Conservation (phyloP, 1,140 invertebrate species). For the Drosophila lacertosa region DNA sequence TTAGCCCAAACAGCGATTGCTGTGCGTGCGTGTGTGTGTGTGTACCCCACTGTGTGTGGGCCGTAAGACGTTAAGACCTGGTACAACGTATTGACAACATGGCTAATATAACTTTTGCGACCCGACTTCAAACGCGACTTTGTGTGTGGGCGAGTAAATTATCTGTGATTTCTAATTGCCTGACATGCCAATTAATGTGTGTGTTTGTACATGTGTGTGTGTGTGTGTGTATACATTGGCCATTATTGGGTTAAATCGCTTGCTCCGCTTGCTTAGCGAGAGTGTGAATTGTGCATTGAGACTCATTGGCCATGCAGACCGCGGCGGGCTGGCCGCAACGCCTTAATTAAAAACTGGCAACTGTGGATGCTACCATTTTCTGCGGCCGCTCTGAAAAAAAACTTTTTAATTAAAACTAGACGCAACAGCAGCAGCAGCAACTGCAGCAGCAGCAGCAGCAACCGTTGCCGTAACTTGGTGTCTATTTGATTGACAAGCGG, state of each 20-base stretch:
- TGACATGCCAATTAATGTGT: constrained; percentile 75
- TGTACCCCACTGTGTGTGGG: constrained; percentile 50
- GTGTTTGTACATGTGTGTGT: background rate
- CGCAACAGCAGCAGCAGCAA: constrained; percentile 14
- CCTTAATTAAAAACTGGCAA: constrained; percentile 61
- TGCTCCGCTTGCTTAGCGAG: constrained; percentile 9
- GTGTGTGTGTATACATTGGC: constrained; percentile 8
- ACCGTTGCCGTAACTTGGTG: constrained; percentile 32
- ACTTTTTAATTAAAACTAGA: constrained; percentile 56
- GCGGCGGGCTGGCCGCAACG: constrained; percentile 28
- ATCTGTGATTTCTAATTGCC: constrained; percentile 77
- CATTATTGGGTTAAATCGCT: constrained; percentile 33
- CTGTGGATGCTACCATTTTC: constrained; percentile 59
- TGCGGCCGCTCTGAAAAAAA: constrained; percentile 15
- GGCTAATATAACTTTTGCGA: constrained; percentile 28
- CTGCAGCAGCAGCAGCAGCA: background rate
- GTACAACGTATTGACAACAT: constrained; percentile 69
- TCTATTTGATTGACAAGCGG: constrained; percentile 60
- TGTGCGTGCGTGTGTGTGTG: constrained; percentile 36
- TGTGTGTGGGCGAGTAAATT: constrained; percentile 53
- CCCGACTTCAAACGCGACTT: constrained; percentile 8
- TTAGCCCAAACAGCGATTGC: constrained; percentile 58
- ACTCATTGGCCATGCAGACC: constrained; percentile 35
- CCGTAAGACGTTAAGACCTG: constrained; percentile 50
- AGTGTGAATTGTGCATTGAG: constrained; percentile 23